Percentiles rank a stretch among this genome's conserved stretches.
Conservation (phyloP, 2,113 vertebrate genomes). For the Etia nguti region DNA sequence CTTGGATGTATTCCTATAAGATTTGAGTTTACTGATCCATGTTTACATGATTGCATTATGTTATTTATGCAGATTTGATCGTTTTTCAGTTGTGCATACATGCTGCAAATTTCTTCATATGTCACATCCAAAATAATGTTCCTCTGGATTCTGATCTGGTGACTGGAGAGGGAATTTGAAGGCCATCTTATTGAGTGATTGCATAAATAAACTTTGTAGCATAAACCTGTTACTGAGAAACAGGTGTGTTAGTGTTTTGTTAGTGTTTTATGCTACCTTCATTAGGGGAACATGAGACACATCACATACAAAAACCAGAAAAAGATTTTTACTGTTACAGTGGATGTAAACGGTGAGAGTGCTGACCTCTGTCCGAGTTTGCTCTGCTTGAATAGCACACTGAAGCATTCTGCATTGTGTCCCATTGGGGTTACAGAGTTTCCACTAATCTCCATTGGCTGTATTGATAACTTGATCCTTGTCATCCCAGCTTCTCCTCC, state of each 20-base stretch:
- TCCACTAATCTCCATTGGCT: conserved; percentile 45
- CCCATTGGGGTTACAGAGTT: conserved; percentile 67
- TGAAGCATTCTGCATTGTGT: conserved; percentile 42
- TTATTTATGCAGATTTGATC: not conserved
- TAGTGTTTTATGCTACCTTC: not conserved
- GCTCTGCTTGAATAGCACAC: conserved; percentile 36
- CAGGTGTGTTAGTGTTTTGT: not conserved
- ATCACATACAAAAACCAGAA: not conserved
- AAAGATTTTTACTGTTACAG: not conserved
- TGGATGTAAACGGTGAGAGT: not conserved
- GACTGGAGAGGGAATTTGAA: not conserved
- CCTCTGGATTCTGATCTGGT: not conserved
- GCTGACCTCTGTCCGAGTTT: conserved; percentile 43
- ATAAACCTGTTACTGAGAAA: not conserved
- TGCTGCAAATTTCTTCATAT: not conserved
- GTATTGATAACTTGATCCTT: conserved; percentile 54
- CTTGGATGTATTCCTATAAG: not conserved
- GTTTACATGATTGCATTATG: too few species aligned
- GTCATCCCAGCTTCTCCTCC: conserved; percentile 32
- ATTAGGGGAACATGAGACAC: not conserved
- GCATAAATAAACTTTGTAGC: not conserved
- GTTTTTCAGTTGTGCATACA: not conserved
- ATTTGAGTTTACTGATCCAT: not conserved
- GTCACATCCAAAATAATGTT: not conserved
- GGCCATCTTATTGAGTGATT: not conserved